A percentile compares a stretch with the other conserved stretches of the same genome.
Evolutionary conservation across 2,888 invertebrate genomes (phyloP).

Genomic region (Luperina nickerlii): DNA sequence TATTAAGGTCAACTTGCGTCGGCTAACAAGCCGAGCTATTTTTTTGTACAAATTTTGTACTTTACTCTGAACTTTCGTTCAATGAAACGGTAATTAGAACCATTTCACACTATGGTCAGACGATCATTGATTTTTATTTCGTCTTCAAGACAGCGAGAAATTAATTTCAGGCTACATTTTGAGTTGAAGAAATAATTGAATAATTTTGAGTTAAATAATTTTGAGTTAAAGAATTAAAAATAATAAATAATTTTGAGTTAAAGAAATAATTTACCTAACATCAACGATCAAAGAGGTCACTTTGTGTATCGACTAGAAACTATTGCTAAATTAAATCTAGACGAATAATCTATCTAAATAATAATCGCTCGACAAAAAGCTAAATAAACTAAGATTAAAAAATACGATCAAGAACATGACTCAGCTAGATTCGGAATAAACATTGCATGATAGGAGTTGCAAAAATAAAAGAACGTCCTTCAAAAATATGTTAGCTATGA

Average conservation of each 20-base stretch:
- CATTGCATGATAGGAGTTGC: constrained; percentile 28
- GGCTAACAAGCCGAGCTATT: constrained; percentile 59
- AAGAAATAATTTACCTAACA: background rate
- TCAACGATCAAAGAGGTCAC: background rate
- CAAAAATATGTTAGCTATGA: constrained; percentile 35
- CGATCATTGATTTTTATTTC: background rate
- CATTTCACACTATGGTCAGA: constrained; percentile 37
- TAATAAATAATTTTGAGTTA: background rate
- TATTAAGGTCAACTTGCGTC: constrained; percentile 25
- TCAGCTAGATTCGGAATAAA: constrained; percentile 20
- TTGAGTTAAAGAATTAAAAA: no score
- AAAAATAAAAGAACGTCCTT: constrained; percentile 24
- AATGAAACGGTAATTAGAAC: constrained; percentile 61
- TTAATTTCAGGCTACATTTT: background rate
- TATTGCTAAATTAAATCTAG: background rate
- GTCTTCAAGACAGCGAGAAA: constrained; percentile 5
- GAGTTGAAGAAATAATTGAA: background rate
- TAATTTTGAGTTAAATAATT: no score
- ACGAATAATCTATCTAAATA: background rate
- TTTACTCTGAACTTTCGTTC: constrained; percentile 42
- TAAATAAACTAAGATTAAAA: background rate
- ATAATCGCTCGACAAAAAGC: constrained; percentile 1
- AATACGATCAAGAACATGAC: constrained; percentile 17
- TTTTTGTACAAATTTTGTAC: constrained; percentile 43
- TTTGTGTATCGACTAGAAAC: background rate